Conservation (phyloP, 2,888 invertebrate species). For the Tipula unca region DNA sequence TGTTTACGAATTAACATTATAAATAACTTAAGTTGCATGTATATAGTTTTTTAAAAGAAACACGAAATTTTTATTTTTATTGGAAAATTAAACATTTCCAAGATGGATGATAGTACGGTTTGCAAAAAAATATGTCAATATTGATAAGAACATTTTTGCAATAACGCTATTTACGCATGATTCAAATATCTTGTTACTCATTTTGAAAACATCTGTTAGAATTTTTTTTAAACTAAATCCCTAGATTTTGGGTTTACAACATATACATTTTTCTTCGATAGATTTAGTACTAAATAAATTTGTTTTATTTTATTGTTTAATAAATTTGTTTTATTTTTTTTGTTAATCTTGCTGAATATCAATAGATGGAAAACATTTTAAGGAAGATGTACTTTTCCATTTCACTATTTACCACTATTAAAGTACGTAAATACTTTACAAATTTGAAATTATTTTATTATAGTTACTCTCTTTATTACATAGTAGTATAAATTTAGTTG, state of each 20-base stretch:
- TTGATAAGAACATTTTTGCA: neutral
- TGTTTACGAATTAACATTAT: neutral
- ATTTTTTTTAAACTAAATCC: neutral
- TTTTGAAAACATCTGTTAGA: neutral
- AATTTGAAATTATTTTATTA: neutral
- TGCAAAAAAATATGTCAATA: neutral
- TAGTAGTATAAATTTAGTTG: neutral
- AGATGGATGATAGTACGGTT: neutral
- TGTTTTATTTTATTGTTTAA: neutral
- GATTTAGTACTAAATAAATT: neutral
- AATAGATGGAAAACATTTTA: neutral
- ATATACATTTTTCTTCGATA: neutral
- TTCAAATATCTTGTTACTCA: neutral
- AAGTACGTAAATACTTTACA: neutral
- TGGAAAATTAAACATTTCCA: neutral
- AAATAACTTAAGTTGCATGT: neutral
- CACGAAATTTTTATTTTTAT: neutral
- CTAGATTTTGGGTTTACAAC: neutral
- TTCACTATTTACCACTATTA: neutral
- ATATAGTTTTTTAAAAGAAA: neutral
- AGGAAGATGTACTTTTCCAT: neutral
- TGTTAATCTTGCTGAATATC: neutral
- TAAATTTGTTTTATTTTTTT: neutral
- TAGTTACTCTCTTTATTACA: neutral
- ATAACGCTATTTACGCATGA: neutral